Base-by-base conservation (phyloP, 2,888 invertebrate genomes). In the Acronicta aceris region DNA sequence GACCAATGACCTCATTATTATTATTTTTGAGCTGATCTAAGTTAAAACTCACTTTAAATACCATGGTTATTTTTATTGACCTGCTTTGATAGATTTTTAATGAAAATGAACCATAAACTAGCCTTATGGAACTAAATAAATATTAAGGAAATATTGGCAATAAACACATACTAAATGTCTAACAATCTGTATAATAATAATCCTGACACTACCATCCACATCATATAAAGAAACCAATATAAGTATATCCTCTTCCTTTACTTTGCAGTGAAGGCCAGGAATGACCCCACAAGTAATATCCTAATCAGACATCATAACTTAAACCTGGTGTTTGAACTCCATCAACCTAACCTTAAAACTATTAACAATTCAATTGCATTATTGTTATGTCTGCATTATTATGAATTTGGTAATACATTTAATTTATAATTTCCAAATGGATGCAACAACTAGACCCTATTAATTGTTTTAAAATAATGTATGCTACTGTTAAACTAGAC, bases 1-100 rank as follows among this genome's bases (percentile, higher is more conserved):
- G 80, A 71, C 71, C 79, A 77, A 70, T 85, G 81, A 84, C 82
- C 85, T 72, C 76, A 78, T 75, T 70, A 74, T 74, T 43, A 58
- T 68, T 54, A 58, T 76, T 73, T 12, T 5, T 7, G 56, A 69
- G 71, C 68, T 67, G 71, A 71, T 73, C 59, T 67, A 50, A 57
- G 38, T 53, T 55, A 36, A 48, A 25, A 41, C 49, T 49, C 38
- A 27, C 15, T 49, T 55, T 8, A 42, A 25, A 36, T 9, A 12
- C 10, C 46, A 51, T 33, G 16, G 9, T 15, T 48, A 45, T 42
- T 59, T 51, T 49, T 43, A 43, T 40, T 38, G 17, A 46, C 33
- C 52, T 21, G 10, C 33, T 51, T 10, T 47, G 8, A n/a, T n/a
- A 47, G 12, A 50, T 27, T 43, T 40, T 36, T 38, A 27, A 42